A percentile compares a stretch with the other conserved stretches of the same genome.
Evolutionary conservation across 2,113 vertebrate genomes (phyloP).

Genomic region (Phrynocephalus versicolor): DNA sequence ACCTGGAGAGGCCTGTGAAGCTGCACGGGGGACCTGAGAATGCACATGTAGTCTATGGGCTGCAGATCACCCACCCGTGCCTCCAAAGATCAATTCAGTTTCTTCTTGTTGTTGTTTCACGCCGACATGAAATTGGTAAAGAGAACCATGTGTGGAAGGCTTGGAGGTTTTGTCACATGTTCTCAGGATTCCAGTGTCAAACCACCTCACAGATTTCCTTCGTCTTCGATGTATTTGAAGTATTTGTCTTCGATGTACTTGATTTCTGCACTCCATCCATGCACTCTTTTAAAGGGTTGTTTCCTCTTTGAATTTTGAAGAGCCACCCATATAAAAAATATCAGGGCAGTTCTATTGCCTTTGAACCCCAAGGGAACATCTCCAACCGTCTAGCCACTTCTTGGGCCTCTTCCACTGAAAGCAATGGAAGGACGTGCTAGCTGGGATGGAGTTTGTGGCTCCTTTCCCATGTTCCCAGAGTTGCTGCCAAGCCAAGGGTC

Average conservation of each 20-base stretch:
- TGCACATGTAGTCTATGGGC: no score
- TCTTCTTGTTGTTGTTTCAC: background rate
- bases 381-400: background rate
- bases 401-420: slow-evolving; percentile 8
- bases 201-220: background rate
- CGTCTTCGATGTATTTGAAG: no score
- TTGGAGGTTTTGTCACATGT: background rate
- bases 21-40: no score
- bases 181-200: background rate
- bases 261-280: background rate
- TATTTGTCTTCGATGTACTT: no score
- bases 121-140: background rate
- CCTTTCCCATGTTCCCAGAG: background rate
- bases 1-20: no score
- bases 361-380: background rate
- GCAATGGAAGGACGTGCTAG: background rate
- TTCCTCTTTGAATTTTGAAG: background rate
- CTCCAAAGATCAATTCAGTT: background rate
- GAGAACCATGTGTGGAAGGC: background rate
- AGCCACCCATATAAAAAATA: background rate
- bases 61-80: no score
- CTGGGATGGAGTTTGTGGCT: background rate
- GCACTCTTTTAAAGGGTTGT: background rate
- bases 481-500: background rate
- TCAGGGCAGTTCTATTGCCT: background rate